phyloP scores from a whole-genome alignment of 2,888 invertebrate genomes.

The Asteroscopus sphinx region DNA sequence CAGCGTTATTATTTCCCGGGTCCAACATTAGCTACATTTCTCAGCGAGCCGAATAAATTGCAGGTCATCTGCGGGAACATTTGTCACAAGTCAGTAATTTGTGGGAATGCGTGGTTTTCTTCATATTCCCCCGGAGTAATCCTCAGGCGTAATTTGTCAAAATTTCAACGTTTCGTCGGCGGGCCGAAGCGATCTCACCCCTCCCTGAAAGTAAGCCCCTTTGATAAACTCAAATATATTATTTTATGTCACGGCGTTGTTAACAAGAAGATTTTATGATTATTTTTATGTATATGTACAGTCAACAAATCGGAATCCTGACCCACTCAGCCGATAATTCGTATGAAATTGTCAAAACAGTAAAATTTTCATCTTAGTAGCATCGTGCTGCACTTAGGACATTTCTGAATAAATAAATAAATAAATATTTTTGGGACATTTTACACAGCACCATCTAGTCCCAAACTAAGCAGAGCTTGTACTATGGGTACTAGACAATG shows the following conservation, averaged over 20 bases:
- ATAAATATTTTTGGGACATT: too few relatives aligned
- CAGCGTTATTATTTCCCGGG: constrained; percentile 59
- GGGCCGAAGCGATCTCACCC: constrained; percentile 50
- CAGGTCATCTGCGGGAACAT: constrained; percentile 74
- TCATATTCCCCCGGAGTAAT: constrained; percentile 79
- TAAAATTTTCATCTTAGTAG: too few relatives aligned
- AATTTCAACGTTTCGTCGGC: constrained; percentile 75
- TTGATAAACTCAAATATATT: constrained; percentile 73
- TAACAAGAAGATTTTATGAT: constrained; percentile 33
- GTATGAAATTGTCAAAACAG: too few relatives aligned
- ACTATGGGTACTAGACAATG: too few relatives aligned
- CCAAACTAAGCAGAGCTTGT: too few relatives aligned
- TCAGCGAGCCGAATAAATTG: constrained; percentile 68
- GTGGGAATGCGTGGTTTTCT: constrained; percentile 79
- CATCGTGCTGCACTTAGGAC: too few relatives aligned
- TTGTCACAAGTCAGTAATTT: constrained; percentile 80
- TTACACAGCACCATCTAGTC: too few relatives aligned
- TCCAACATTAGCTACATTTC: constrained; percentile 68
- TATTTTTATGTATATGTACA: neutral
- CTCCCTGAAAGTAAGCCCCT: constrained; percentile 64
- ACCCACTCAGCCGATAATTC: too few relatives aligned
- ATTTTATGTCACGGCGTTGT: constrained; percentile 66
- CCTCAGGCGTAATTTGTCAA: constrained; percentile 81
- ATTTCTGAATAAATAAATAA: too few relatives aligned
- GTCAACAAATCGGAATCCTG: too few relatives aligned